These are phyloP conservation scores for Phoxinus dragarum DNA, from an alignment of 2,797 vertebrate species.

Conservation along the genomic window DNA sequence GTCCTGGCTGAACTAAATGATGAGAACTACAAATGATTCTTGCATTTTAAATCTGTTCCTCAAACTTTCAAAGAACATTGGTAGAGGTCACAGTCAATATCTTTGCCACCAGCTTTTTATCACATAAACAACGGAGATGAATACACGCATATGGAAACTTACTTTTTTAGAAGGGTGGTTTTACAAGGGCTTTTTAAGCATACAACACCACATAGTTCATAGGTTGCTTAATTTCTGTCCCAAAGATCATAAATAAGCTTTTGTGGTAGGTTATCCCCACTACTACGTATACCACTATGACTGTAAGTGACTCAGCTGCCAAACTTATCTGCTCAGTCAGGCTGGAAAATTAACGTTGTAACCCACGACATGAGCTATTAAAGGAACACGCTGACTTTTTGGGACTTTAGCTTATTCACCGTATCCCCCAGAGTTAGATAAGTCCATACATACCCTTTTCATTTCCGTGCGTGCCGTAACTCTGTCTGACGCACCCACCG, in stretches of 20 bases:
- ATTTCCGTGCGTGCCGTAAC: too few species aligned
- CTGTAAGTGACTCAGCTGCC: conserved; percentile 14
- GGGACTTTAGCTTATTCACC: too few species aligned
- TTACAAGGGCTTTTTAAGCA: background rate
- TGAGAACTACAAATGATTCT: background rate
- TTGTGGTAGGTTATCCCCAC: background rate
- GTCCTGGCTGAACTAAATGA: conserved; percentile 11
- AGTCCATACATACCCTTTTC: too few species aligned
- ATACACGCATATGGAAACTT: background rate
- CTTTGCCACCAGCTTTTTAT: background rate
- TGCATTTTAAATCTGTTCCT: background rate
- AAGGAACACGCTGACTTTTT: too few species aligned
- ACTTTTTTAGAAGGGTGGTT: background rate
- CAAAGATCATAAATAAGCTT: background rate
- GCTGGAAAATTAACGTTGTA: conserved; percentile 16
- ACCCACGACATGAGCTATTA: conserved; percentile 30
- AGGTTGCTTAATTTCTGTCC: background rate
- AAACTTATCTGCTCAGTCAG: background rate
- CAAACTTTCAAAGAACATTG: conserved; percentile 6
- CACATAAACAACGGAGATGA: background rate
- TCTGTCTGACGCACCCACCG: too few species aligned
- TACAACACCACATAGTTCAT: background rate
- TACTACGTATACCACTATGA: background rate
- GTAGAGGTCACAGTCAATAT: background rate
- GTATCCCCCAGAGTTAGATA: too few species aligned